Evolutionary conservation across 1,140 invertebrate species (phyloP), one percentile per base, ranked within the genome.

Genomic region (Tetramorium parvispinum): DNA sequence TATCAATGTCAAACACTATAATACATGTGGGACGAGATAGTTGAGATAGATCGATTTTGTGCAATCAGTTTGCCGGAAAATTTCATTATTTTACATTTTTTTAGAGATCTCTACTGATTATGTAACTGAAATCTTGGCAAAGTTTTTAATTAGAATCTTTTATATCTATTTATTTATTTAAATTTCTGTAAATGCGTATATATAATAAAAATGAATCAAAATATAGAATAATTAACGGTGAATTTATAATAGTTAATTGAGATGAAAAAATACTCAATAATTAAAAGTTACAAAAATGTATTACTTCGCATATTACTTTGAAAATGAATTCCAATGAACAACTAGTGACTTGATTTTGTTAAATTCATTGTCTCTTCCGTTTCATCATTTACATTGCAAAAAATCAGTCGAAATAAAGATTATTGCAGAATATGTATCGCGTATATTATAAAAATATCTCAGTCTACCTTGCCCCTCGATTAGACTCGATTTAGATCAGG

Each of bases 1-100:
- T 76, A 85, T 85, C 82, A 83, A 83, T 83, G 79, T 83, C 79
- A 83, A 73, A 49, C 24, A 27, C 24, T 40, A 24, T 75, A 73
- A 75, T 61, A 83, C 68, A 73, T 37, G 40, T 49, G 53, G 13
- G 53, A 73, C 40, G 32, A 71, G 65, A 81, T 59, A 83, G 57
- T 73, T 8, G 53, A 49, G 53, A 49, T 24, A n/a, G 51, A 81
- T 70, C 51, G 57, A 83, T 83, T 83, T 73, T 32, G 27, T 18
- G 18, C 40, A 40, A 16, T 13, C 16, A 43, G 55, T 49, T 27
- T 32, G 6, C 7, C 27, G 4, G 3, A 13, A 10, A 59, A 59
- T 13, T 68, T 10, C 32, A 55, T 81, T 81, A 70, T 53, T 40
- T 8, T 32, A 46, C 16, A 3, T 27, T 37, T 27, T 68, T 61